A percentile compares a stretch with the other conserved stretches of the same genome.
Evolutionary conservation across 2,797 vertebrate genomes (phyloP).

Genomic region (Paratrypauchen microcephalus): DNA sequence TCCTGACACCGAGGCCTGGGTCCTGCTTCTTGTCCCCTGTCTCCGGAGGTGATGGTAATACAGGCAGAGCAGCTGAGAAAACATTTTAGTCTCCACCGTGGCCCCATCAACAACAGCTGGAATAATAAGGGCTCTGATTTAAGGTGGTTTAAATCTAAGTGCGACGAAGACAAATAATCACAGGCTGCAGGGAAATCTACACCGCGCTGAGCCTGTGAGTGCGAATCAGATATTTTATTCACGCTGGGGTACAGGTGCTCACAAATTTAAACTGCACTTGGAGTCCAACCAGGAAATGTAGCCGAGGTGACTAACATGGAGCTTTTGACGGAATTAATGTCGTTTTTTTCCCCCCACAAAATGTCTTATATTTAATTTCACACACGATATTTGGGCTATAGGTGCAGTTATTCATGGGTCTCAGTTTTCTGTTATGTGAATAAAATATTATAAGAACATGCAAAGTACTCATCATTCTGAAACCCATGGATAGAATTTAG

Average conservation of each 20-base stretch:
- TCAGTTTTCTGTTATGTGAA: too few species aligned
- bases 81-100: slow-evolving; percentile 52
- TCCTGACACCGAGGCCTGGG: slow-evolving; percentile 35
- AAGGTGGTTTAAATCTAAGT: slow-evolving; percentile 56
- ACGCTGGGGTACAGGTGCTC: slow-evolving; percentile 24
- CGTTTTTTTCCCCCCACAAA: not conserved
- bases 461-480: too few species aligned
- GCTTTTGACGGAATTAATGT: not conserved
- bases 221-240: slow-evolving; percentile 41
- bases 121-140: slow-evolving; percentile 68
- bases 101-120: slow-evolving; percentile 63
- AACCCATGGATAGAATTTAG: too few species aligned
- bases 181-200: slow-evolving; percentile 25
- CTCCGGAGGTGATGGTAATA: slow-evolving; percentile 48
- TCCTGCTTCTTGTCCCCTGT: slow-evolving; percentile 55
- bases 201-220: slow-evolving; percentile 25
- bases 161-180: slow-evolving; percentile 53
- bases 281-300: slow-evolving; percentile 11
- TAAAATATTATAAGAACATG: too few species aligned
- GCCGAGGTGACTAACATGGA: not conserved
- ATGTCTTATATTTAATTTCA: not conserved
- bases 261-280: slow-evolving; percentile 16
- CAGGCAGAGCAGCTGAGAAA: slow-evolving; percentile 69
- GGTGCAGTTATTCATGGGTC: too few species aligned
- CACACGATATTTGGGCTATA: slow-evolving; percentile 7